Percentiles rank a stretch among this genome's conserved stretches.
These are phyloP conservation scores for Melinaea menophilus DNA, from an alignment of 2,888 invertebrate genomes.

Conservation along the genomic window DNA sequence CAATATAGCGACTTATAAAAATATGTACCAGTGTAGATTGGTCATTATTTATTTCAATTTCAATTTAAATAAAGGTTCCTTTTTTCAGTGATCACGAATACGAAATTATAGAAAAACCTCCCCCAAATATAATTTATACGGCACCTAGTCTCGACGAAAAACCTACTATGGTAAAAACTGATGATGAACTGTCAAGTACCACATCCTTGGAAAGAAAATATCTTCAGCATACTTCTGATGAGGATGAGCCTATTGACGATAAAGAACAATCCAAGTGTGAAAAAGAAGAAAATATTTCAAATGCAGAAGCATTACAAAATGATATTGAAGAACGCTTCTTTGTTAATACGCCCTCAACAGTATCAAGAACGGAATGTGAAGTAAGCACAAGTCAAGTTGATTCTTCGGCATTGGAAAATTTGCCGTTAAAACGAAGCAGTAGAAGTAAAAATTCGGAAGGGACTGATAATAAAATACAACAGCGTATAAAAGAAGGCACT, in stretches of 20 bases:
- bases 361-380: slow-evolving; percentile 81
- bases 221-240: slow-evolving; percentile 72
- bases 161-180: slow-evolving; percentile 55
- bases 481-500: slow-evolving; percentile 83
- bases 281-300: slow-evolving; percentile 51
- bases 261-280: slow-evolving; percentile 51
- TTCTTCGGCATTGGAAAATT: slow-evolving; percentile 81
- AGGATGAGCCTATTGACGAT: slow-evolving; percentile 60
- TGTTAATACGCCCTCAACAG: slow-evolving; percentile 76
- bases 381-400: slow-evolving; percentile 83
- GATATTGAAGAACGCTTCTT: slow-evolving; percentile 81
- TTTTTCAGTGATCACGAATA: slow-evolving; percentile 93
- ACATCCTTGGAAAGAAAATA: slow-evolving; percentile 70
- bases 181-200: slow-evolving; percentile 74
- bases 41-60: not conserved
- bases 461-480: slow-evolving; percentile 78
- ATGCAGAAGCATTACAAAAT: slow-evolving; percentile 78
- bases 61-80: not conserved
- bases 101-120: slow-evolving; percentile 90
- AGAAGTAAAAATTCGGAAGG: slow-evolving; percentile 73
- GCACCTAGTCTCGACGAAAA: slow-evolving; percentile 60
- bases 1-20: slow-evolving; percentile 19
- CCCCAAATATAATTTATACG: slow-evolving; percentile 62
- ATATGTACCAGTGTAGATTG: slow-evolving; percentile 4
- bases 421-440: slow-evolving; percentile 78